A percentile compares a stretch with the other conserved stretches of the same genome.
Evolutionary conservation across 2,888 invertebrate genomes (phyloP).

Genomic region (Zygogramma bicolorata): DNA sequence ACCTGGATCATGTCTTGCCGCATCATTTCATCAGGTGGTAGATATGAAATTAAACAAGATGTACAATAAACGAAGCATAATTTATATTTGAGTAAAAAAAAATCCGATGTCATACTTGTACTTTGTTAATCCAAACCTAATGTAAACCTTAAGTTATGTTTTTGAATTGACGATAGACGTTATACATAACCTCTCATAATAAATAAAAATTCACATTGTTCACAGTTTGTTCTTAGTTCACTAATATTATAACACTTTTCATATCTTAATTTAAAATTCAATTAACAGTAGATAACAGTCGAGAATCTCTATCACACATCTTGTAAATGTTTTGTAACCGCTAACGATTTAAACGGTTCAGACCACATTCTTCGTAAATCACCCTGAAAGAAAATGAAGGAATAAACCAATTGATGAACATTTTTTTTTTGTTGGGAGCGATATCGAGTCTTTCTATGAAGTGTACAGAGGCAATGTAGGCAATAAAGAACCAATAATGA

Average conservation of each 20-base stretch:
- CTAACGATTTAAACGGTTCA: conserved; percentile 90
- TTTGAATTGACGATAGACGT: conserved; percentile 51
- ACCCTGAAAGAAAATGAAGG: conserved; percentile 75
- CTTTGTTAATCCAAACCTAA: conserved; percentile 14
- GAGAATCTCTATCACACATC: conserved; percentile 75
- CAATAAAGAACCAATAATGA: too few species aligned
- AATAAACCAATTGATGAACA: too few species aligned
- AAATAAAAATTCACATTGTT: conserved; percentile 46
- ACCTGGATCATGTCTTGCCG: too few species aligned
- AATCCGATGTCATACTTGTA: conserved; percentile 6
- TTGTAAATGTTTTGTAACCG: conserved; percentile 81
- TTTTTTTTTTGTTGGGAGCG: too few species aligned
- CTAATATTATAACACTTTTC: conserved; percentile 49
- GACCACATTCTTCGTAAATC: conserved; percentile 98
- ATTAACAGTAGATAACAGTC: conserved; percentile 47
- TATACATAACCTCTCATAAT: conserved; percentile 46
- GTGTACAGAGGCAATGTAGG: too few species aligned
- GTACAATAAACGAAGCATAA: too few species aligned
- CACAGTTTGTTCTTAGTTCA: conserved; percentile 42
- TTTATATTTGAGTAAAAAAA: conserved; percentile 19
- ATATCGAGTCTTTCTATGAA: too few species aligned
- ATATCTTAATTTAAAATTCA: conserved; percentile 45
- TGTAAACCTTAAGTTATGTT: conserved; percentile 11
- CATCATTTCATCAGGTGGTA: too few species aligned
- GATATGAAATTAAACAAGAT: not conserved